Base-by-base conservation (phyloP, 2,888 invertebrate genomes). In the Thymelicus lineola region DNA sequence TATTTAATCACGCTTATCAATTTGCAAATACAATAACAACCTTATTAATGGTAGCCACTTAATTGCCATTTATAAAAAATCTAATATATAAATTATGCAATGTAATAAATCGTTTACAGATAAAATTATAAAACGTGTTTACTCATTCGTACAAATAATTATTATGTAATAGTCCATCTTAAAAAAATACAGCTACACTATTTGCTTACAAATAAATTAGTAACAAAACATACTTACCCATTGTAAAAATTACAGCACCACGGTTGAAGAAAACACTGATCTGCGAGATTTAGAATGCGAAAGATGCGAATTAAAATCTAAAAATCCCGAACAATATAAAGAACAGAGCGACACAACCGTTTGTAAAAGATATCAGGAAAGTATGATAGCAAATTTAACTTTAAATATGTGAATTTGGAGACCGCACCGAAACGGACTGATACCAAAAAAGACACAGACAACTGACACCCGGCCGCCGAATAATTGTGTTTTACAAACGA, bases 401-500 rank as follows among this genome's bases (percentile, higher is more conserved):
- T 76, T 79, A 79, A 80, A 80, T 79, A 78, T 80, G 78, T 76
- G 79, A 79, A 79, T 80, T 80, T 80, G 77, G 79, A 75, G 75
- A 76, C 80, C 82, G 79, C 74, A 76, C 78, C 79, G 78, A 82
- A 80, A 80, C 79, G 78, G 80, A 82, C 82, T 81, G 80, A 83
- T 80, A 80, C 80, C 78, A 77, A 82, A 82, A 82, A 84, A 81
- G 80, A 82, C 77, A 75, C 74, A 77, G 74, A 80, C 77, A 75
- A 76, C 72, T 79, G 75, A 78, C 82, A 76, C 79, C 79, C 78
- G 79, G 82, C 79, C 81, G 81, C 81, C 84, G 82, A 81, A 83
- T 85, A 86, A 88, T 88, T 87, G 84, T 83, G 81, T 88, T 87
- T 87, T 87, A 88, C 87, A 87, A 86, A 85, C 82, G 76, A 79